Conservation (phyloP, 2,113 vertebrate genomes). For the Silurus meridionalis region DNA sequence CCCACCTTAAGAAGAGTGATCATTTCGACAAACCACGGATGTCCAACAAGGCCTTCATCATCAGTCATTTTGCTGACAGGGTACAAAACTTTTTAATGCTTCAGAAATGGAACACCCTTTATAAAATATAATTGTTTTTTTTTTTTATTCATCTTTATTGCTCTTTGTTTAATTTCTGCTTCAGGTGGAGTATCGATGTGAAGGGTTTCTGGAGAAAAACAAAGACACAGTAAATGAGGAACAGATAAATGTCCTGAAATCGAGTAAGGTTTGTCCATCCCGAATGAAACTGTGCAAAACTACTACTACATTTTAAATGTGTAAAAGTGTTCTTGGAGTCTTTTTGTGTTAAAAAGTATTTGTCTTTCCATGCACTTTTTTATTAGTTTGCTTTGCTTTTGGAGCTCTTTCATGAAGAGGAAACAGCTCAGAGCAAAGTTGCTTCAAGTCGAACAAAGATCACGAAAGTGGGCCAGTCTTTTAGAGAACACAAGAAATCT, state of each 20-base stretch:
- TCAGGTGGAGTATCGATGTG: conserved; percentile 96
- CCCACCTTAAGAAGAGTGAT: conserved; percentile 84
- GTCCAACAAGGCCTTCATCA: conserved; percentile 94
- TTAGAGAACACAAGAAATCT: conserved; percentile 88
- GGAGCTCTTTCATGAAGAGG: conserved; percentile 87
- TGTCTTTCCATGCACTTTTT: background rate
- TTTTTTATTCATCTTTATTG: conserved; percentile 8
- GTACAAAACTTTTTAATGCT: conserved; percentile 61
- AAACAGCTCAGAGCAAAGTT: conserved; percentile 67
- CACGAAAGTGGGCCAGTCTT: conserved; percentile 69
- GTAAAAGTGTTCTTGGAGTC: background rate
- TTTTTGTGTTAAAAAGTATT: background rate
- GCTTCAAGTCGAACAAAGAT: conserved; percentile 66
- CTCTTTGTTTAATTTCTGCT: conserved; percentile 19
- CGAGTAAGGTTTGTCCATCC: conserved; percentile 82
- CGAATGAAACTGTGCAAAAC: background rate
- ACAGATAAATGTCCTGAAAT: conserved; percentile 91
- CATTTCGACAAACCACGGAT: conserved; percentile 93
- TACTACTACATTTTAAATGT: no score
- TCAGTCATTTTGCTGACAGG: conserved; percentile 97
- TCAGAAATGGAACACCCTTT: background rate
- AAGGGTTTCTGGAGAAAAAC: conserved; percentile 97
- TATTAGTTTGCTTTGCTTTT: conserved; percentile 85
- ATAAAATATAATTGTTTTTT: background rate
- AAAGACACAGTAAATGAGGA: conserved; percentile 97